Conservation (phyloP, 2,888 invertebrate species). For the Volucella inanis region DNA sequence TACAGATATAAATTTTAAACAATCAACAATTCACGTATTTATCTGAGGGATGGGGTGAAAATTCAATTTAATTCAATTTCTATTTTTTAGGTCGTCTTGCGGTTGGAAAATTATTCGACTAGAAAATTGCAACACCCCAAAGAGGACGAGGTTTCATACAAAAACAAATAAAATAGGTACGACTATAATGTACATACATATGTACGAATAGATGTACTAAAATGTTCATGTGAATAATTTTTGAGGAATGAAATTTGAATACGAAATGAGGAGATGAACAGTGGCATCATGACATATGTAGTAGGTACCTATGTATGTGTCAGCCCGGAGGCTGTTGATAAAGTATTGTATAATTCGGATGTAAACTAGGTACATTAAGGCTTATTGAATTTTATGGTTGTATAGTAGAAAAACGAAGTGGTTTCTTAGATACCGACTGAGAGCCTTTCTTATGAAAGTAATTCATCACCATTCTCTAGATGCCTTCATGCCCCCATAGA, state of each 20-base stretch:
- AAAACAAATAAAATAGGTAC: slow-evolving; percentile 4
- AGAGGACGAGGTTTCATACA: slow-evolving; percentile 11
- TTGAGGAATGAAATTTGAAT: slow-evolving; percentile 56
- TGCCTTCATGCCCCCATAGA: too few species aligned
- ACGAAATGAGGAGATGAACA: slow-evolving; percentile 40
- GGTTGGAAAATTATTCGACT: slow-evolving; percentile 59
- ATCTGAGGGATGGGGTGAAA: slow-evolving; percentile 32
- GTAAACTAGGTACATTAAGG: slow-evolving; percentile 55
- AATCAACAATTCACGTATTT: slow-evolving; percentile 67
- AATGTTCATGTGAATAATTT: slow-evolving; percentile 46
- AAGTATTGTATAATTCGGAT: slow-evolving; percentile 66
- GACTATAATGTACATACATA: slow-evolving; percentile 2
- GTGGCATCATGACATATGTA: too few species aligned
- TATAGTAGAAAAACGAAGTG: too few species aligned
- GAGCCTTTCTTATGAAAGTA: too few species aligned
- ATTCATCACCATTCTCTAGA: too few species aligned
- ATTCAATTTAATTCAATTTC: slow-evolving; percentile 12
- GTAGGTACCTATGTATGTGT: too few species aligned
- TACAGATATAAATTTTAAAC: slow-evolving; percentile 66
- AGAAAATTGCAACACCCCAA: slow-evolving; percentile 58
- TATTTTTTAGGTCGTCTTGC: slow-evolving; percentile 31
- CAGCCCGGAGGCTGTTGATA: slow-evolving; percentile 32
- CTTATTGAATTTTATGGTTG: slow-evolving; percentile 25
- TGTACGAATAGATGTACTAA: background rate
- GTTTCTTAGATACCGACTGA: too few species aligned